Conservation (phyloP, 2,888 invertebrate species). For the Conistra vaccinii region DNA sequence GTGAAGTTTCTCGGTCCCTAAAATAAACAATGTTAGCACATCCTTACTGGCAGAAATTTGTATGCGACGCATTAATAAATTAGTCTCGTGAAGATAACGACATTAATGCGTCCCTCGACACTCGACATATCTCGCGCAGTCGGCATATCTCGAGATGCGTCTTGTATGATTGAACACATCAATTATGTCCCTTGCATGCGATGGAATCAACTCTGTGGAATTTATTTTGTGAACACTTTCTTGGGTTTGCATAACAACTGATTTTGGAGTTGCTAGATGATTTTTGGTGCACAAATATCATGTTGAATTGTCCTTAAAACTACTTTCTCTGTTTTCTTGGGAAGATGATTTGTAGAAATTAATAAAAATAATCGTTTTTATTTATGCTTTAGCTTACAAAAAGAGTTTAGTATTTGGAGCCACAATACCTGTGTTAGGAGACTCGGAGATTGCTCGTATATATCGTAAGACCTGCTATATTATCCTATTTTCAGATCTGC, state of each 20-base stretch:
- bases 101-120: conserved; percentile 48
- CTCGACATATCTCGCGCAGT: conserved; percentile 27
- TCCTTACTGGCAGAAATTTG: conserved; percentile 46
- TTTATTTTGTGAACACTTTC: neutral
- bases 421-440: too few relatives aligned
- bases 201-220: conserved; percentile 1
- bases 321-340: too few relatives aligned
- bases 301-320: neutral
- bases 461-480: neutral
- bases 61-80: conserved; percentile 62
- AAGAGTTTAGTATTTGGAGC: too few relatives aligned
- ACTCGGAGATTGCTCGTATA: too few relatives aligned
- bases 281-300: neutral
- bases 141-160: conserved; percentile 30
- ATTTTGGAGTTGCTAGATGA: neutral
- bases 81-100: conserved; percentile 59
- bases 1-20: neutral
- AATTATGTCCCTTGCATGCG: conserved; percentile 27
- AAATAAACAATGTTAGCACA: conserved; percentile 31
- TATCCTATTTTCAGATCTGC: neutral
- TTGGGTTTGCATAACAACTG: neutral
- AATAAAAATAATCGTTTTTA: too few relatives aligned
- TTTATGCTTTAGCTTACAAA: too few relatives aligned
- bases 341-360: too few relatives aligned
- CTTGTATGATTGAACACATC: conserved; percentile 57